A percentile compares a stretch with the other conserved stretches of the same genome.
Evolutionary conservation across 2,797 vertebrate species (phyloP).

Genomic region (Anguilla megastoma): DNA sequence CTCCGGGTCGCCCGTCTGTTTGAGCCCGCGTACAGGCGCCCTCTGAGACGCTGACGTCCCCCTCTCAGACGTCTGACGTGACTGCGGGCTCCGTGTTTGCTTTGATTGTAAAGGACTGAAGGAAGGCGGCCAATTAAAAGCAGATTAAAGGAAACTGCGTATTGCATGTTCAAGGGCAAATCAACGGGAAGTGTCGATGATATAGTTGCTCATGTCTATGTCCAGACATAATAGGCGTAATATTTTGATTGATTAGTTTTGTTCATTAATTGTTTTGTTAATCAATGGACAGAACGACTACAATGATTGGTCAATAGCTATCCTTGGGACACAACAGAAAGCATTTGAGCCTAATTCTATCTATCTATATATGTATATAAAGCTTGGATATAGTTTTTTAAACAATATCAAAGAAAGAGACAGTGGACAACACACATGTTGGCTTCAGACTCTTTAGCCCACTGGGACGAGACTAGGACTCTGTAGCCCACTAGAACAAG

Average conservation of each 20-base stretch:
- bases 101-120: neutral
- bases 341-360: neutral
- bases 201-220: neutral
- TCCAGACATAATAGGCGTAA: neutral
- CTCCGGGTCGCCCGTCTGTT: neutral
- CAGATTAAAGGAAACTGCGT: neutral
- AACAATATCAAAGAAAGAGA: too few relatives aligned
- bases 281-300: neutral
- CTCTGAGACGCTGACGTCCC: neutral
- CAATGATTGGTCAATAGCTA: neutral
- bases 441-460: too few relatives aligned
- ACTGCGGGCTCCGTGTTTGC: neutral
- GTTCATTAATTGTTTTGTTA: neutral
- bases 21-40: neutral
- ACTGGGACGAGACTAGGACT: too few relatives aligned
- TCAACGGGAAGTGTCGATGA: neutral
- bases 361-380: too few relatives aligned
- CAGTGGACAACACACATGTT: too few relatives aligned
- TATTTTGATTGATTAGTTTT: neutral
- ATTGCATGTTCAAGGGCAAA: neutral
- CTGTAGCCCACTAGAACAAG: too few relatives aligned
- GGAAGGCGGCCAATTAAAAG: neutral
- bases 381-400: too few relatives aligned
- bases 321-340: neutral
- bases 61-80: neutral